Evolutionary conservation across 1,140 invertebrate species (phyloP).

Genomic region (Cataglyphis hispanica): DNA sequence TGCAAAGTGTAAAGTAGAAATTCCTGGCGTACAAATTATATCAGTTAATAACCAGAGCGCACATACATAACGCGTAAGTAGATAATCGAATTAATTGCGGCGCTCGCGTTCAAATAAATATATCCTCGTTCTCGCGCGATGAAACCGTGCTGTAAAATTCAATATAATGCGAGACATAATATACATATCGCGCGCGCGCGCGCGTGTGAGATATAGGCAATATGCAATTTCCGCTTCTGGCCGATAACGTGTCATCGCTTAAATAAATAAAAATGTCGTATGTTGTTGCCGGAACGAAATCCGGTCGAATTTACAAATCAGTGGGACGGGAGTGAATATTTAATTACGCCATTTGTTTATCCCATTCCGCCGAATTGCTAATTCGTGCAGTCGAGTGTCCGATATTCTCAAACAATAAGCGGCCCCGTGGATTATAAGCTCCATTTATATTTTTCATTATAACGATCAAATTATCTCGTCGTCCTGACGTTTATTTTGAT

Average conservation of each 20-base stretch:
- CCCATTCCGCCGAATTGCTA: conserved; percentile 53
- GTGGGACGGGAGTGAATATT: conserved; percentile 54
- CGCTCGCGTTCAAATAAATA: conserved; percentile 59
- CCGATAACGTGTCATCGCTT: conserved; percentile 58
- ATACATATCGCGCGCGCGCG: conserved; percentile 11
- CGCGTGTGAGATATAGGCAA: conserved; percentile 50
- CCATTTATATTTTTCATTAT: conserved; percentile 62
- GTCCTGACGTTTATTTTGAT: conserved; percentile 44
- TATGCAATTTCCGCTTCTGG: conserved; percentile 53
- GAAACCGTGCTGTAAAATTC: conserved; percentile 53
- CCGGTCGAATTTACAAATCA: conserved; percentile 57
- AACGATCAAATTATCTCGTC: conserved; percentile 49
- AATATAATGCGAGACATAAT: conserved; percentile 57
- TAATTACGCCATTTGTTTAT: conserved; percentile 63
- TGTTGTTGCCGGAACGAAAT: conserved; percentile 52
- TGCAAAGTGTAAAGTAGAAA: conserved; percentile 59
- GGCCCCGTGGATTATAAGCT: conserved; percentile 44
- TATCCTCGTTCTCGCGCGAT: conserved; percentile 25
- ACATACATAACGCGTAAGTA: conserved; percentile 58
- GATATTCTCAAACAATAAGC: conserved; percentile 58
- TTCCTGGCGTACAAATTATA: conserved; percentile 55
- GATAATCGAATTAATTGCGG: conserved; percentile 63
- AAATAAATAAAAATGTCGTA: conserved; percentile 64
- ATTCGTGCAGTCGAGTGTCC: conserved; percentile 53
- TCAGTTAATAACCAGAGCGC: conserved; percentile 53